phyloP scores from a whole-genome alignment of 2,113 vertebrate genomes.

The Nycticryphes semicollaris region DNA sequence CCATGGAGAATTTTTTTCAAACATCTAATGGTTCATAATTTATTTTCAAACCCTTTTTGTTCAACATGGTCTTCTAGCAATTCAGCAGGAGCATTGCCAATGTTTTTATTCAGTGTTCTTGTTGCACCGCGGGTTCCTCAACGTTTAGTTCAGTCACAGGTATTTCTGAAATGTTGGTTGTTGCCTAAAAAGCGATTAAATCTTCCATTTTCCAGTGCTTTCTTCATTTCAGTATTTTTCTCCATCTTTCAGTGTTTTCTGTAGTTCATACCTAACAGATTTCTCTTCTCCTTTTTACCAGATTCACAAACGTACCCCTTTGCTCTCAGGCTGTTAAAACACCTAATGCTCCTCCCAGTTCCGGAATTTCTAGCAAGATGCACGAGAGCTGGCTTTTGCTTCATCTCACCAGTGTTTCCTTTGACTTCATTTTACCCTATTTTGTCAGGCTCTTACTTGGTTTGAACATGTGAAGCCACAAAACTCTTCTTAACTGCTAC shows the following conservation, averaged over 20 bases:
- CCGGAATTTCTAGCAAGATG: background rate
- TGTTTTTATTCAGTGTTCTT: background rate
- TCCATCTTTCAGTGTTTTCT: background rate
- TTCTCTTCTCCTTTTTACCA: background rate
- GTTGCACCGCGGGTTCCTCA: background rate
- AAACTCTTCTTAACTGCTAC: background rate
- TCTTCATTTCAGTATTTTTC: background rate
- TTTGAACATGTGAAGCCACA: background rate
- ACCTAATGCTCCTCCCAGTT: accelerated
- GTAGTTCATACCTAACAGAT: background rate
- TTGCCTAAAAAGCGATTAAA: background rate
- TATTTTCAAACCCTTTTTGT: background rate
- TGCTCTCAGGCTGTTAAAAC: background rate
- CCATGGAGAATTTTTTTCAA: background rate
- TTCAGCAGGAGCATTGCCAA: background rate
- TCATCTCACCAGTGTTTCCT: background rate
- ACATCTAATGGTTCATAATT: background rate
- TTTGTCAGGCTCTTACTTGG: background rate
- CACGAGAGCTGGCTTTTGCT: background rate
- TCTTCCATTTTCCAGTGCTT: background rate
- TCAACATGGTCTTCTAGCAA: background rate
- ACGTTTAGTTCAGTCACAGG: background rate
- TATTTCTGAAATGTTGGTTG: background rate
- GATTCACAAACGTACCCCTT: background rate
- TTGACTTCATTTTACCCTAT: background rate